A percentile compares a stretch with the other conserved stretches of the same genome.
phyloP scores from a whole-genome alignment of 2,797 vertebrate genomes.

The Nothura maculosa region DNA sequence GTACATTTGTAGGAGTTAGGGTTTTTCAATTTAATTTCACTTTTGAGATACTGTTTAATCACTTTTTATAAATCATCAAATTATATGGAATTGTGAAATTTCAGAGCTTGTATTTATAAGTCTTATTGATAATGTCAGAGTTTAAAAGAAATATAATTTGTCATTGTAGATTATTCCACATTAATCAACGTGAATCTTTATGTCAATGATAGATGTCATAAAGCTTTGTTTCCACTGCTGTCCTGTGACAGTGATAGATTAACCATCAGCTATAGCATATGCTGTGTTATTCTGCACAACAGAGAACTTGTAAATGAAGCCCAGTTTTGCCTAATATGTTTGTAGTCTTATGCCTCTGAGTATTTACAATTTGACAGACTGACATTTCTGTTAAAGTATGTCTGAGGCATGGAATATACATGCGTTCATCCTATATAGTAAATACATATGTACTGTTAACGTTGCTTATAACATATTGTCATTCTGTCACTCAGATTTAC shows the following conservation, averaged over 20 bases:
- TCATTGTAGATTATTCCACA: not conserved
- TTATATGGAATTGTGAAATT: slow-evolving; percentile 29
- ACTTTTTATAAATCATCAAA: not conserved
- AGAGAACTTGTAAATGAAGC: slow-evolving; percentile 69
- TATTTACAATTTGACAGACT: slow-evolving; percentile 59
- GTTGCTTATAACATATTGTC: slow-evolving; percentile 17
- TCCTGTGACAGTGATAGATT: slow-evolving; percentile 68
- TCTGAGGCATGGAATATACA: slow-evolving; percentile 26
- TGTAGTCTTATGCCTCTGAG: slow-evolving; percentile 45
- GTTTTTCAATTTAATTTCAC: not conserved
- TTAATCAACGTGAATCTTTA: slow-evolving; percentile 44
- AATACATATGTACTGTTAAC: slow-evolving; percentile 49
- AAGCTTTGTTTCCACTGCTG: slow-evolving; percentile 73
- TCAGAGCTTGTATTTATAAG: slow-evolving; percentile 4
- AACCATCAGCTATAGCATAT: slow-evolving; percentile 70
- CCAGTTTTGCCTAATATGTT: slow-evolving; percentile 61
- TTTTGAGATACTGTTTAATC: slow-evolving; percentile 12
- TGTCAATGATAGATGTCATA: slow-evolving; percentile 57
- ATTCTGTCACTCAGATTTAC: slow-evolving; percentile 42
- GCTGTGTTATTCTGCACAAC: slow-evolving; percentile 64
- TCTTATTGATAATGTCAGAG: not conserved
- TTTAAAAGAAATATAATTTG: slow-evolving; percentile 11
- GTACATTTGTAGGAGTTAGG: not conserved
- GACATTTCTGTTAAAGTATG: slow-evolving; percentile 67
- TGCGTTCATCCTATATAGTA: slow-evolving; percentile 19